Percentiles rank a stretch among this genome's conserved stretches.
phyloP scores from a whole-genome alignment of 2,113 vertebrate species.

The Mormyrus lacerda region DNA sequence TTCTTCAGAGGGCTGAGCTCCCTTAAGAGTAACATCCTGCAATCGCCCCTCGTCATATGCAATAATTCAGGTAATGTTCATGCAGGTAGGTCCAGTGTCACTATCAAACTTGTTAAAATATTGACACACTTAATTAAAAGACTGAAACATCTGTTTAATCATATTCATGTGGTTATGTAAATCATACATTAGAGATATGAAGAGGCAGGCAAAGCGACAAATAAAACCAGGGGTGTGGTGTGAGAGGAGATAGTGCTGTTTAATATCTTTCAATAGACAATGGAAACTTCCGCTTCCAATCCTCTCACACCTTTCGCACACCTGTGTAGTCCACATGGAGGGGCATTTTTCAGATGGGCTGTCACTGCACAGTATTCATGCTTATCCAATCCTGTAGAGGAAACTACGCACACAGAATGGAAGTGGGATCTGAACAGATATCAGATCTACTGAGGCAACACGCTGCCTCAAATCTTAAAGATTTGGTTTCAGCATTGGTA shows the following conservation, averaged over 20 bases:
- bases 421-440: not conserved
- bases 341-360: not conserved
- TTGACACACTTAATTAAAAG: not conserved
- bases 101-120: not conserved
- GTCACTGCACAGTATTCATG: not conserved
- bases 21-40: not conserved
- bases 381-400: not conserved
- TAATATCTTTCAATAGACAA: not conserved
- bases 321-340: not conserved
- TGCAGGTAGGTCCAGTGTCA: not conserved
- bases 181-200: not conserved
- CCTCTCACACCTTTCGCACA: not conserved
- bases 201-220: not conserved
- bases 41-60: not conserved
- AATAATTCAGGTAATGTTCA: not conserved
- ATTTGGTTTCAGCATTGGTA: not conserved
- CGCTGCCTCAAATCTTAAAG: not conserved
- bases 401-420: not conserved
- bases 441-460: not conserved
- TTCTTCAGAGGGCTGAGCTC: not conserved
- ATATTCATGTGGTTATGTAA: not conserved
- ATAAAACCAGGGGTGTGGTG: not conserved
- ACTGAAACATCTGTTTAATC: not conserved
- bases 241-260: not conserved
- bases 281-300: not conserved